Evolutionary conservation across 2,888 invertebrate species (phyloP).

Genomic region (Polietes domitor): DNA sequence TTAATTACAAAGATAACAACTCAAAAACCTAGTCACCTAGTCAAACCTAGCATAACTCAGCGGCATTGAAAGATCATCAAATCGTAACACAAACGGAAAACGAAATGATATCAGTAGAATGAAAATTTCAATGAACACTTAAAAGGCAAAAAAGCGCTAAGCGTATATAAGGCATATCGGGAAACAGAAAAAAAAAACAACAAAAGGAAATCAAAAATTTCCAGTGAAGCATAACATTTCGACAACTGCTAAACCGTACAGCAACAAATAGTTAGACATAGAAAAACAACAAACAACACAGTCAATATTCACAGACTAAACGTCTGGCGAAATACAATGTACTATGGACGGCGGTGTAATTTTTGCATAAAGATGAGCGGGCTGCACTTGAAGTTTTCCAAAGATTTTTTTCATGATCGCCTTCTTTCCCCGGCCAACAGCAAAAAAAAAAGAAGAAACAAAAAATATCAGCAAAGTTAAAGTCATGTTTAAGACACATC

Average conservation of each 20-base stretch:
- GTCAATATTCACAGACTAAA: constrained; percentile 57
- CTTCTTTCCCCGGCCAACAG: constrained; percentile 42
- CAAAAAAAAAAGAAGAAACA: neutral
- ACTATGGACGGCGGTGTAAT: constrained; percentile 42
- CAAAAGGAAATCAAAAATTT: constrained; percentile 50
- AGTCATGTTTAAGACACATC: constrained; percentile 48
- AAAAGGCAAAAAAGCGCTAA: neutral
- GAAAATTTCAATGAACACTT: constrained; percentile 20
- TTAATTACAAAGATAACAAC: neutral
- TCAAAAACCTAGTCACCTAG: neutral
- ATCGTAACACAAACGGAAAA: constrained; percentile 19
- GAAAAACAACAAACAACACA: constrained; percentile 25
- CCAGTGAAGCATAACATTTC: constrained; percentile 68
- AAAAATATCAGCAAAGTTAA: constrained; percentile 10
- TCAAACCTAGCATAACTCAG: constrained; percentile 5
- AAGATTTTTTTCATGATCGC: constrained; percentile 52
- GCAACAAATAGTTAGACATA: constrained; percentile 14
- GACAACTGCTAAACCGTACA: constrained; percentile 53
- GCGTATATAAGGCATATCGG: too few relatives aligned
- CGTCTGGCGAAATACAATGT: constrained; percentile 55
- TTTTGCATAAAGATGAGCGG: constrained; percentile 40
- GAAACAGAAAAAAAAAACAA: constrained; percentile 41
- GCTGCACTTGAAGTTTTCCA: constrained; percentile 62
- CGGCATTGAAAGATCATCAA: constrained; percentile 16
- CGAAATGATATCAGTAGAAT: constrained; percentile 21